phyloP scores from a whole-genome alignment of 2,888 invertebrate species.

The Ichneumon xanthorius region DNA sequence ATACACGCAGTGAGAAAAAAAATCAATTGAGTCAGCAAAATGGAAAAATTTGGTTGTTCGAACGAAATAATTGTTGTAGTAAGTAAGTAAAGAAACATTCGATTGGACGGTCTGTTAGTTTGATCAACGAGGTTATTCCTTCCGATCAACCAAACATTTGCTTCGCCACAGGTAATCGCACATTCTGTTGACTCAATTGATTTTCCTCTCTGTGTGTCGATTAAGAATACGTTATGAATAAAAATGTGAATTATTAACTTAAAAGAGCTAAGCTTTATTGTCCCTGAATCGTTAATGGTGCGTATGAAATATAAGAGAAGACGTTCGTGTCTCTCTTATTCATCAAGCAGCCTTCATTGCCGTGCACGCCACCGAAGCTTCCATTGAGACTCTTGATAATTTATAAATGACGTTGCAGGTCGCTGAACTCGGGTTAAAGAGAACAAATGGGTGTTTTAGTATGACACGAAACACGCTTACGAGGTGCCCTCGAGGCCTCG shows the following conservation, averaged over 20 bases:
- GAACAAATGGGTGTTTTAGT: slow-evolving; percentile 68
- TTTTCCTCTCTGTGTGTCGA: too few species aligned
- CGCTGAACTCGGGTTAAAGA: slow-evolving; percentile 68
- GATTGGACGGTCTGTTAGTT: too few species aligned
- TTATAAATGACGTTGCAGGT: slow-evolving; percentile 66
- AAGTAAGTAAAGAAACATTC: too few species aligned
- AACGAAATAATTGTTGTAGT: too few species aligned
- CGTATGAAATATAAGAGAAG: slow-evolving; percentile 4
- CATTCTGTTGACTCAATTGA: too few species aligned
- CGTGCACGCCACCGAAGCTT: slow-evolving; percentile 10
- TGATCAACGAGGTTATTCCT: too few species aligned
- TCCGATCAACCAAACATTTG: too few species aligned
- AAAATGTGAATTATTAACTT: not conserved
- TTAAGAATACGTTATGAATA: not conserved
- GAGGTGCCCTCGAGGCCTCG: slow-evolving; percentile 34
- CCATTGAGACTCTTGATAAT: slow-evolving; percentile 59
- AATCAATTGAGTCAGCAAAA: too few species aligned
- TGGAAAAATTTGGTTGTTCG: too few species aligned
- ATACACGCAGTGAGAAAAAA: too few species aligned
- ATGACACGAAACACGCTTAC: slow-evolving; percentile 53
- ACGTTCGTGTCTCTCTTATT: slow-evolving; percentile 2
- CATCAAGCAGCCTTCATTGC: not conserved
- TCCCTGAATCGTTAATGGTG: not conserved
- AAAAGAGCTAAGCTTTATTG: not conserved
- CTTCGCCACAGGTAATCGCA: too few species aligned